These are phyloP conservation scores for Calidris pygmaea DNA, from an alignment of 2,113 vertebrate species.

Conservation along the genomic window DNA sequence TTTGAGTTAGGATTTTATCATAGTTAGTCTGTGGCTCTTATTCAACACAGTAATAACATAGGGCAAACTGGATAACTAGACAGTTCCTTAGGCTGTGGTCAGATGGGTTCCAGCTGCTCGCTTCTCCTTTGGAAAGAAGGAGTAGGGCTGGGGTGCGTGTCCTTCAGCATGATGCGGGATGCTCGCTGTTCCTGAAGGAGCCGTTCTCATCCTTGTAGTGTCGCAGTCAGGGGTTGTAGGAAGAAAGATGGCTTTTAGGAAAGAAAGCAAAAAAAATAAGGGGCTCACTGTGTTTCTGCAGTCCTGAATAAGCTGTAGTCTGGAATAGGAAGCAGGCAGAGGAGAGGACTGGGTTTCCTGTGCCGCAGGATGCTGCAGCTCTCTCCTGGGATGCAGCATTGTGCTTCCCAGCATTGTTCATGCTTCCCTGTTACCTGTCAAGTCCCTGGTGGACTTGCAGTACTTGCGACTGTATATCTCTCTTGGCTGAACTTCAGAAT, in stretches of 20 bases:
- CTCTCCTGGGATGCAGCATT: rapidly evolving
- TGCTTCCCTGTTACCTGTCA: neutral
- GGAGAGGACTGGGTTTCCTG: neutral
- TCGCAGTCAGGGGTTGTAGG: neutral
- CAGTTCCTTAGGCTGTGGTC: neutral
- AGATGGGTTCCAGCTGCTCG: neutral
- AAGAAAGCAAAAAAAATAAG: neutral
- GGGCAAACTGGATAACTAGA: neutral
- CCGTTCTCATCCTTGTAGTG: neutral
- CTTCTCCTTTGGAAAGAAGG: neutral
- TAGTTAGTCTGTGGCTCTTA: neutral
- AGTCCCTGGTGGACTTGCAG: neutral
- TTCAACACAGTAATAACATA: neutral
- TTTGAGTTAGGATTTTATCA: neutral
- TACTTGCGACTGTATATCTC: neutral
- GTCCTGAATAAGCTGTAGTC: neutral
- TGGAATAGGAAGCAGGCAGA: neutral
- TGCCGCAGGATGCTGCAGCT: neutral
- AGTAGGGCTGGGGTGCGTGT: neutral
- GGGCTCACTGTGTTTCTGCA: neutral
- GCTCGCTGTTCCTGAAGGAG: neutral
- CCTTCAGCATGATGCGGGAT: rapidly evolving
- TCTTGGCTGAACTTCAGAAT: neutral
- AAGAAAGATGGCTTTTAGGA: neutral
- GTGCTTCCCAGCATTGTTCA: neutral